These are phyloP conservation scores for Lordiphosa andalusiaca DNA, from an alignment of 2,888 invertebrate species.

Conservation along the genomic window DNA sequence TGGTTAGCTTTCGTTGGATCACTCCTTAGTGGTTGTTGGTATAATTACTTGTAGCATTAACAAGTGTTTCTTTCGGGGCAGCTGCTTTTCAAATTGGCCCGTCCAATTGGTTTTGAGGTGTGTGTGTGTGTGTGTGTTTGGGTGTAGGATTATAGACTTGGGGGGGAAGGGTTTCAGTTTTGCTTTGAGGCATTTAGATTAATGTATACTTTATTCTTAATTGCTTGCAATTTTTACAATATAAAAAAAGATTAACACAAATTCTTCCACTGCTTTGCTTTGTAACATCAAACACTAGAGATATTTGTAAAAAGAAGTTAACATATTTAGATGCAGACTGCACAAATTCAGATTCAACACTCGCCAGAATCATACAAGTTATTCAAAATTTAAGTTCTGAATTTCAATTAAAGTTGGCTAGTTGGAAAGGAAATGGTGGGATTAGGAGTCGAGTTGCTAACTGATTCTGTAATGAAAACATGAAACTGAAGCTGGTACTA, in stretches of 20 bases:
- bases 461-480: too few species aligned
- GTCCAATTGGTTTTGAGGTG: conserved; percentile 22
- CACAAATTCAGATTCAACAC: too few species aligned
- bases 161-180: conserved; percentile 13
- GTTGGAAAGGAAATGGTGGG: too few species aligned
- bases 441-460: too few species aligned
- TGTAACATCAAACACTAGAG: conserved; percentile 37
- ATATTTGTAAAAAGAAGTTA: too few species aligned
- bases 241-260: conserved; percentile 62
- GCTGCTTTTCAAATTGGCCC: conserved; percentile 26
- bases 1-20: conserved; percentile 14
- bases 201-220: conserved; percentile 62
- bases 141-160: conserved; percentile 31
- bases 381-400: too few species aligned
- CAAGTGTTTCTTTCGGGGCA: conserved; percentile 28
- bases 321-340: too few species aligned
- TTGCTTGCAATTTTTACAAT: conserved; percentile 51
- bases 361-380: too few species aligned
- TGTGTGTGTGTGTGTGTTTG: conserved; percentile 3
- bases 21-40: conserved; percentile 8
- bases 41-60: conserved; percentile 60
- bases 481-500: too few species aligned
- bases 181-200: conserved; percentile 22
- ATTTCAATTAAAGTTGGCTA: too few species aligned
- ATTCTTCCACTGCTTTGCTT: conserved; percentile 24